These are phyloP conservation scores for Bombus balteatus DNA, from an alignment of 1,140 invertebrate genomes.

Conservation along the genomic window DNA sequence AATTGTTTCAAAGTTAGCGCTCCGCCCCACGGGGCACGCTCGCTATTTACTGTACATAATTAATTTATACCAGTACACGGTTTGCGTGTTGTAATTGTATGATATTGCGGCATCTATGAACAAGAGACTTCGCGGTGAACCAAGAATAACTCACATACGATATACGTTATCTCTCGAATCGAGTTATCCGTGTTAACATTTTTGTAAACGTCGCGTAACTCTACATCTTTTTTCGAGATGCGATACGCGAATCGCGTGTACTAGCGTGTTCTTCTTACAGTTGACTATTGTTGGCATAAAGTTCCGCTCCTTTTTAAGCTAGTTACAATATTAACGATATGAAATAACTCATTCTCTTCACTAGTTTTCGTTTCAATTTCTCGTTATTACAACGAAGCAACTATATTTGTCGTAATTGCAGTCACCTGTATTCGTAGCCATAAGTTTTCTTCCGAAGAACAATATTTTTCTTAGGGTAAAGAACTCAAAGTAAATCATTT, in stretches of 20 bases:
- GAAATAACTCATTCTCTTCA: too few relatives aligned
- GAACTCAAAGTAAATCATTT: neutral
- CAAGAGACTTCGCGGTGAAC: neutral
- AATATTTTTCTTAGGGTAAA: neutral
- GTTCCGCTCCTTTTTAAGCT: too few relatives aligned
- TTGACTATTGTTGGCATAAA: too few relatives aligned
- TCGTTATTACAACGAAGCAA: neutral
- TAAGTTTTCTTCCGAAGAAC: neutral
- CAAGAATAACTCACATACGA: neutral
- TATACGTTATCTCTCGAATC: conserved; percentile 18
- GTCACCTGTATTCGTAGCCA: neutral
- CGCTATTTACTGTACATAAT: conserved; percentile 72
- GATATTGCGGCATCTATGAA: conserved; percentile 47
- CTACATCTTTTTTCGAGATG: neutral
- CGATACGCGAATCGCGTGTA: neutral
- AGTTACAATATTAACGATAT: too few relatives aligned
- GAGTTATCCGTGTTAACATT: conserved; percentile 19
- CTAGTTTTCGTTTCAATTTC: too few relatives aligned
- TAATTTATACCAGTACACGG: conserved; percentile 65
- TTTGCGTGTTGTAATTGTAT: conserved; percentile 61
- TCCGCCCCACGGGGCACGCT: conserved; percentile 48
- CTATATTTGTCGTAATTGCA: neutral
- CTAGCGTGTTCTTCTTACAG: neutral
- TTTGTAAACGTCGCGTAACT: neutral
- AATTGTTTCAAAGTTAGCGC: conserved; percentile 72